A percentile compares a stretch with the other conserved stretches of the same genome.
phyloP scores from a whole-genome alignment of 2,113 vertebrate species.

The Eretmodus cyanostictus region DNA sequence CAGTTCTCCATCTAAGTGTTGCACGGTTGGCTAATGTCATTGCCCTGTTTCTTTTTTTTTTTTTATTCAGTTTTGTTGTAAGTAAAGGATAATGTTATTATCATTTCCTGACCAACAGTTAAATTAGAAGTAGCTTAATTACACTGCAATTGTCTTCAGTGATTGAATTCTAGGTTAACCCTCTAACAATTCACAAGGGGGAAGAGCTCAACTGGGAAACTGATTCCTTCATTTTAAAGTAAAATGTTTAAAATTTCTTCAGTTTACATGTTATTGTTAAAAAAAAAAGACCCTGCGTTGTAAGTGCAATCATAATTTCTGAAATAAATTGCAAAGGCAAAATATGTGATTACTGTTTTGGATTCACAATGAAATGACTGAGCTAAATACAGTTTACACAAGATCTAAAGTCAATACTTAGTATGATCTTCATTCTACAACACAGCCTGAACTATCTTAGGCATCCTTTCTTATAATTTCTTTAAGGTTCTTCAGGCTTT shows the following conservation, averaged over 20 bases:
- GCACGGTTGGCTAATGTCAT: neutral
- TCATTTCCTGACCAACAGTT: slow-evolving; percentile 44
- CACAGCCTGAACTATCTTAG: neutral
- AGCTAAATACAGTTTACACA: neutral
- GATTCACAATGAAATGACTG: neutral
- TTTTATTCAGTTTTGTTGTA: slow-evolving; percentile 16
- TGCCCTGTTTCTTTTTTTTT: neutral
- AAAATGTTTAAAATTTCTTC: neutral
- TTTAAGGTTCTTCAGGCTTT: neutral
- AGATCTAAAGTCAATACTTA: neutral
- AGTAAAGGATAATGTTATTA: slow-evolving; percentile 48
- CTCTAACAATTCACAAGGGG: slow-evolving; percentile 7
- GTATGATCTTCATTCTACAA: neutral
- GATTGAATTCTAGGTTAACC: slow-evolving; percentile 51
- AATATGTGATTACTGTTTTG: neutral
- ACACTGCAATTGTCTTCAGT: slow-evolving; percentile 47
- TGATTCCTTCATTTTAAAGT: neutral
- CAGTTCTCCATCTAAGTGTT: neutral
- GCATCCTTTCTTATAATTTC: neutral
- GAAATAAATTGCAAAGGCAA: neutral
- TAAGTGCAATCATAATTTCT: neutral
- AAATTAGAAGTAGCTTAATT: slow-evolving; percentile 61
- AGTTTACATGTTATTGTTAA: neutral
- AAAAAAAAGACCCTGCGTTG: neutral
- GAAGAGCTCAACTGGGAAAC: neutral